These are phyloP conservation scores for Cheilosia vulpina DNA, from an alignment of 2,888 invertebrate species.

Conservation along the genomic window DNA sequence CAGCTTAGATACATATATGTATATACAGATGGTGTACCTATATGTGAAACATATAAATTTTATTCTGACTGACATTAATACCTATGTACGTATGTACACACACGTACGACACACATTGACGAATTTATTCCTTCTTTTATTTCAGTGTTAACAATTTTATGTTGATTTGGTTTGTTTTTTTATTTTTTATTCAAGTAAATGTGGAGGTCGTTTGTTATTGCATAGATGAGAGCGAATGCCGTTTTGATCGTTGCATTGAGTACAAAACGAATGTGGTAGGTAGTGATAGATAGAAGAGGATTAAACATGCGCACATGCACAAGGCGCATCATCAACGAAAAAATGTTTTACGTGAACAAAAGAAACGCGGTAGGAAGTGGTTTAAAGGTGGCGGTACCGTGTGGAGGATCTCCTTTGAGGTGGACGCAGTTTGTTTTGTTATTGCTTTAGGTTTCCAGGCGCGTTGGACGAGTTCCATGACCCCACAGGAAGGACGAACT, in stretches of 20 bases:
- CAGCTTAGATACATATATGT: conserved; percentile 25
- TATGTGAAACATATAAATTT: conserved; percentile 62
- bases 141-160: conserved; percentile 42
- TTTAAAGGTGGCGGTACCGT: background rate
- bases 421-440: background rate
- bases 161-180: conserved; percentile 22
- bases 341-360: conserved; percentile 19
- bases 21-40: conserved; percentile 2
- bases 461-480: conserved; percentile 2
- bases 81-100: conserved; percentile 41
- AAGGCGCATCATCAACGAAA: conserved; percentile 14
- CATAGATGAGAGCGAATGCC: conserved; percentile 37
- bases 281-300: conserved; percentile 33
- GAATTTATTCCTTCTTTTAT: conserved; percentile 57
- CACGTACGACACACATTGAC: conserved; percentile 51
- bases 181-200: conserved; percentile 46
- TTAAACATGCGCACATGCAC: conserved; percentile 60
- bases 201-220: conserved; percentile 72
- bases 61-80: conserved; percentile 61
- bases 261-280: background rate
- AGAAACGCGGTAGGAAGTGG: conserved; percentile 14
- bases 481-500: conserved; percentile 1
- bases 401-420: conserved; percentile 3
- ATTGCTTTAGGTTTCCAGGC: background rate
- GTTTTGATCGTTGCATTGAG: conserved; percentile 16